Conservation (phyloP, 2,888 invertebrate species). For the Tetrapedia diversipes region DNA sequence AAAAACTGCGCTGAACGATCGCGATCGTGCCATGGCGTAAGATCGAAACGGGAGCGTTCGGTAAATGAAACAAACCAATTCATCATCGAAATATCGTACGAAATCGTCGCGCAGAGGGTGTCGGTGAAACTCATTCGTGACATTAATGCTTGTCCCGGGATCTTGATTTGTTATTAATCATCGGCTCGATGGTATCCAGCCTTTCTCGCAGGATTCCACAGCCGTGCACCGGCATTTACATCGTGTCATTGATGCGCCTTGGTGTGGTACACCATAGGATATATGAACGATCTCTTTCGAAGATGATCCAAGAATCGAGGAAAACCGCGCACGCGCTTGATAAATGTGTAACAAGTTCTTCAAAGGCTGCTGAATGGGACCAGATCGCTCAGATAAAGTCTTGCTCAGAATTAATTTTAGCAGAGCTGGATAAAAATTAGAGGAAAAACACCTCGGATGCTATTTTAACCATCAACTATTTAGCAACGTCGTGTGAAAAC, state of each 20-base stretch:
- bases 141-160: conserved; percentile 35
- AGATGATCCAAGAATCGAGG: conserved; percentile 22
- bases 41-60: background rate
- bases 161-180: conserved; percentile 64
- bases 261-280: conserved; percentile 39
- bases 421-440: too few species aligned
- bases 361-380: background rate
- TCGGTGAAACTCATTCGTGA: conserved; percentile 40
- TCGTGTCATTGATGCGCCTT: conserved; percentile 65
- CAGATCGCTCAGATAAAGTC: too few species aligned
- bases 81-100: conserved; percentile 27
- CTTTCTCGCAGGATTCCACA: conserved; percentile 68
- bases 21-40: background rate
- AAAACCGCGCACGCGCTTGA: conserved; percentile 22
- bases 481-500: too few species aligned
- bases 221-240: conserved; percentile 68
- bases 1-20: background rate
- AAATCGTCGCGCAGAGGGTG: conserved; percentile 21
- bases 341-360: conserved; percentile 21
- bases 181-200: conserved; percentile 57
- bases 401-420: too few species aligned
- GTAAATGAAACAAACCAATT: conserved; percentile 12
- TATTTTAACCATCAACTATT: too few species aligned
- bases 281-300: conserved; percentile 54
- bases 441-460: too few species aligned